phyloP scores from a whole-genome alignment of 2,797 vertebrate species.

The Enteromius trimaculatus region DNA sequence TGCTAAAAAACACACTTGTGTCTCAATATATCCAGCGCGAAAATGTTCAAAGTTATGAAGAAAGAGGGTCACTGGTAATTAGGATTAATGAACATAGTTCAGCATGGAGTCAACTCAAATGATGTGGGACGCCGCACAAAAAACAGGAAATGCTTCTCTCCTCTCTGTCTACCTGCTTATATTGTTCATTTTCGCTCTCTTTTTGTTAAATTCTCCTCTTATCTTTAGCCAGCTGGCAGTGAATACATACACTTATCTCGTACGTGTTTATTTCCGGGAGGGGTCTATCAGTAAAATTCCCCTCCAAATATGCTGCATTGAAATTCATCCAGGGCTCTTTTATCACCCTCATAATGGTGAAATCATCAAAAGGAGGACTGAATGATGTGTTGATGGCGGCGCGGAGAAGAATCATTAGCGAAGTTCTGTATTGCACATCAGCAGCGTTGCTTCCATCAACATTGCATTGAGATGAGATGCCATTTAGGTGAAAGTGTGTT shows the following conservation, averaged over 20 bases:
- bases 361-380: slow-evolving; percentile 38
- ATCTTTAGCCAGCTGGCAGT: slow-evolving; percentile 18
- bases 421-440: slow-evolving; percentile 42
- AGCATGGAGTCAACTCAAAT: slow-evolving; percentile 53
- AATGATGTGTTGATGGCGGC: slow-evolving; percentile 39
- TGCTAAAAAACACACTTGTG: slow-evolving; percentile 9
- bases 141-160: neutral
- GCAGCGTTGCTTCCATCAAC: slow-evolving; percentile 41
- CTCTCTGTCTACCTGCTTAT: neutral
- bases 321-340: slow-evolving; percentile 30
- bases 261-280: slow-evolving; percentile 46
- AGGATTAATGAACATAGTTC: slow-evolving; percentile 61
- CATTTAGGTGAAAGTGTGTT: slow-evolving; percentile 34
- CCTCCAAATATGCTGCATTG: slow-evolving; percentile 18
- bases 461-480: slow-evolving; percentile 40
- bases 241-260: slow-evolving; percentile 29
- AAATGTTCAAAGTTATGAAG: slow-evolving; percentile 30
- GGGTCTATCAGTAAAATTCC: slow-evolving; percentile 42
- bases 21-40: neutral
- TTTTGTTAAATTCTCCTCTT: neutral
- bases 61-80: slow-evolving; percentile 43
- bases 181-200: neutral
- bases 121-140: slow-evolving; percentile 24
- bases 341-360: slow-evolving; percentile 30
- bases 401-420: slow-evolving; percentile 31